Conservation (phyloP, 2,113 vertebrate species). For the Nettapus auritus region DNA sequence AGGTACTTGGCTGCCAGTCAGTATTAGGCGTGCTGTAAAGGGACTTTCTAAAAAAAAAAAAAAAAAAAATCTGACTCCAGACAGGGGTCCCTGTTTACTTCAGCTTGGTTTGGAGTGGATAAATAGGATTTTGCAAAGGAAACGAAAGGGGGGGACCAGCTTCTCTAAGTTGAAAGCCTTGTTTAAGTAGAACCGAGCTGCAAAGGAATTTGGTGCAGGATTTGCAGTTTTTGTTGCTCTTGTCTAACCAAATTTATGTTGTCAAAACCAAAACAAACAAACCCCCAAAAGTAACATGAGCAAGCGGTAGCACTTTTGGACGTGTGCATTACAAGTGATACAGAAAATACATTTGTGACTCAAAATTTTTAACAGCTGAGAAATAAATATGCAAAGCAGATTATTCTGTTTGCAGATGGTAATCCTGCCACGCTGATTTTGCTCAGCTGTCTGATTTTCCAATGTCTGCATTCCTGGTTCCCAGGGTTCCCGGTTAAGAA, state of each 20-base stretch:
- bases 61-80: background rate
- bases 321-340: background rate
- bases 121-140: conserved; percentile 47
- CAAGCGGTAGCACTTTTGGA: background rate
- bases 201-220: conserved; percentile 37
- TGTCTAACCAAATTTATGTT: conserved; percentile 54
- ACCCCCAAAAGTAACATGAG: conserved; percentile 2
- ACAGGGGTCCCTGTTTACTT: conserved; percentile 17
- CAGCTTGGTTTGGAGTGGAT: conserved; percentile 10
- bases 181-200: conserved; percentile 25
- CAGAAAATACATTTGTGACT: conserved; percentile 24
- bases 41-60: background rate
- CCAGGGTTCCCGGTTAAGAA: conserved; percentile 50
- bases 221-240: conserved; percentile 38
- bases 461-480: conserved; percentile 32
- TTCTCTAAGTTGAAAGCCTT: conserved; percentile 27
- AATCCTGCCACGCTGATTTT: conserved; percentile 53
- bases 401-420: conserved; percentile 66
- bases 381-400: conserved; percentile 66
- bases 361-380: conserved; percentile 53
- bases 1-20: conserved; percentile 27
- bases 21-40: conserved; percentile 2
- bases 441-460: conserved; percentile 63
- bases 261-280: conserved; percentile 55
- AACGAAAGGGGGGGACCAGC: background rate